A percentile compares a stretch with the other conserved stretches of the same genome.
Evolutionary conservation across 2,113 vertebrate species (phyloP).

Genomic region (Tyrannus savana): DNA sequence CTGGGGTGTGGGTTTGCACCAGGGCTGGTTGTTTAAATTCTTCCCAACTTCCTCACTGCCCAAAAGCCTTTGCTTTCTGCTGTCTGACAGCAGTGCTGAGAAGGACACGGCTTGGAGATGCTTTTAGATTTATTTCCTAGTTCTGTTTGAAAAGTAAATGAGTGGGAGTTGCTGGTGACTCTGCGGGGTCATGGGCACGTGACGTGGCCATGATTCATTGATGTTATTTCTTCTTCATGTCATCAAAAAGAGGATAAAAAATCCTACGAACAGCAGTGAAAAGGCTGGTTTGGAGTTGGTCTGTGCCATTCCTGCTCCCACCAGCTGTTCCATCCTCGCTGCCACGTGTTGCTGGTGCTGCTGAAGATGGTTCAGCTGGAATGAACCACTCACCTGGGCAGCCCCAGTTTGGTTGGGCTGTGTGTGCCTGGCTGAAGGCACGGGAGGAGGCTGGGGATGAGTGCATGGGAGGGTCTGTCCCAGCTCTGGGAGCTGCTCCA

Average conservation of each 20-base stretch:
- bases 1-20: not conserved
- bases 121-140: not conserved
- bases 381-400: rapidly evolving
- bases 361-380: not conserved
- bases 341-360: no score
- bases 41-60: not conserved
- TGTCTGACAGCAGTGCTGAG: not conserved
- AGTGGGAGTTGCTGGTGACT: not conserved
- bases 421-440: not conserved
- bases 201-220: not conserved
- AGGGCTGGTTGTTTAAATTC: not conserved
- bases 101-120: not conserved
- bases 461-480: rapidly evolving
- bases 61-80: not conserved
- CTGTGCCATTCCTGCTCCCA: rapidly evolving
- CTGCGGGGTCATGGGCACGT: rapidly evolving
- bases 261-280: not conserved
- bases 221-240: not conserved
- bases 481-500: not conserved
- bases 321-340: rapidly evolving
- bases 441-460: not conserved
- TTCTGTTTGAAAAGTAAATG: not conserved
- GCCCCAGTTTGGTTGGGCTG: not conserved
- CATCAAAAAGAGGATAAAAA: not conserved
- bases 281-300: not conserved